Evolutionary conservation across 2,888 invertebrate species (phyloP).

Genomic region (Eugnorisma glareosa): DNA sequence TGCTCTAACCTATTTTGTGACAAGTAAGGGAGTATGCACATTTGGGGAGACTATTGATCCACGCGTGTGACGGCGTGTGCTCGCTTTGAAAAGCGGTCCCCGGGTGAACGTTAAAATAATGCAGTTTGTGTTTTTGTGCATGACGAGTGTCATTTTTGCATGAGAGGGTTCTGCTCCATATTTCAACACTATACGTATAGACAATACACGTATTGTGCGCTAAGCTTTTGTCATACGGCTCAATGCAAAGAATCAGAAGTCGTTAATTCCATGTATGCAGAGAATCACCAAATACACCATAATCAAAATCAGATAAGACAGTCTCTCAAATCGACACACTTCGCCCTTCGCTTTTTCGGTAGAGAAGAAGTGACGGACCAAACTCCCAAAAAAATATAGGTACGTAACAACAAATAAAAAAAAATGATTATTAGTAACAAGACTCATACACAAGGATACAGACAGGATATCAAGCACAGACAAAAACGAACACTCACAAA

Average conservation of each 20-base stretch:
- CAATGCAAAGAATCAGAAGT: neutral
- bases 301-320: neutral
- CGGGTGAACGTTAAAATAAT: neutral
- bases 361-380: neutral
- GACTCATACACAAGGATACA: no score
- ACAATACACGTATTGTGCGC: neutral
- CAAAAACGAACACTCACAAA: no score
- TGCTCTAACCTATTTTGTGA: constrained; percentile 44
- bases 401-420: no score
- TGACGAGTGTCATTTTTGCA: neutral
- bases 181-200: neutral
- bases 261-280: neutral
- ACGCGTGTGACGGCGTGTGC: neutral
- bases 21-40: constrained; percentile 21
- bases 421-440: no score
- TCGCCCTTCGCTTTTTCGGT: no score
- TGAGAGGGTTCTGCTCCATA: neutral
- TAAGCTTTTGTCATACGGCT: constrained; percentile 8
- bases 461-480: no score
- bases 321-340: neutral
- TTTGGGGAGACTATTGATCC: constrained; percentile 7
- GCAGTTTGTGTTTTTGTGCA: neutral
- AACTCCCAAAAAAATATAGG: neutral
- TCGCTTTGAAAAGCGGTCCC: constrained; percentile 11
- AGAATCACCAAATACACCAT: no score